Percentiles rank a stretch among this genome's conserved stretches.
phyloP scores from a whole-genome alignment of 2,797 vertebrate genomes.

The Anomalospiza imberbis region DNA sequence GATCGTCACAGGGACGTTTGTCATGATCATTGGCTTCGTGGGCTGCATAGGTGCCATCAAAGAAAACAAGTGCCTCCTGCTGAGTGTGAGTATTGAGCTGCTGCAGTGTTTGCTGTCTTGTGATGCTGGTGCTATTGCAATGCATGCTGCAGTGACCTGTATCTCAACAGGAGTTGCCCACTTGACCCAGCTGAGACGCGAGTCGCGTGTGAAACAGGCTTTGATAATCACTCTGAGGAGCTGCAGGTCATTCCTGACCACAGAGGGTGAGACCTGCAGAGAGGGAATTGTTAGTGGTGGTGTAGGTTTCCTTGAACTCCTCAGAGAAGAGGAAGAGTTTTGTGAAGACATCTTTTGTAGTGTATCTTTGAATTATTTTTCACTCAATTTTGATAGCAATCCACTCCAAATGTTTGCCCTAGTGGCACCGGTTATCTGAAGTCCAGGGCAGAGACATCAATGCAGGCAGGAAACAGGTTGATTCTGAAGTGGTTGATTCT shows the following conservation, averaged over 20 bases:
- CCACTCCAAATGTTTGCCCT: not conserved
- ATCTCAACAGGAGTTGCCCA: not conserved
- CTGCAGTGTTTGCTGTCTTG: not conserved
- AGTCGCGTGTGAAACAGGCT: not conserved
- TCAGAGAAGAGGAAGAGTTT: not conserved
- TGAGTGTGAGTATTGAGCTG: slow-evolving; percentile 83
- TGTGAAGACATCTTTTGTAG: not conserved
- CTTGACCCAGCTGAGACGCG: not conserved
- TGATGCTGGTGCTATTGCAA: not conserved
- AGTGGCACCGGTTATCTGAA: not conserved
- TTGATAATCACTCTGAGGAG: not conserved
- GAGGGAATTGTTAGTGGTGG: not conserved
- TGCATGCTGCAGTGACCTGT: not conserved
- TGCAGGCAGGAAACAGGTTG: not conserved
- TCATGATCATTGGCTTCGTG: slow-evolving; percentile 97
- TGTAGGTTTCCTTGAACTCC: not conserved
- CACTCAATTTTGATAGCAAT: not conserved
- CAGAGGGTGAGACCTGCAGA: not conserved
- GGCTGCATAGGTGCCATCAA: slow-evolving; percentile 96
- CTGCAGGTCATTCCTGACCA: not conserved
- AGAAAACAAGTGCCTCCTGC: slow-evolving; percentile 92
- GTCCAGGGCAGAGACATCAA: not conserved
- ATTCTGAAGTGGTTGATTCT: not conserved
- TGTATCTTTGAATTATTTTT: not conserved
- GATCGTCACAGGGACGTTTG: slow-evolving; percentile 88